Evolutionary conservation across 2,113 vertebrate species (phyloP).

Genomic region (Eudyptes chrysolophus): DNA sequence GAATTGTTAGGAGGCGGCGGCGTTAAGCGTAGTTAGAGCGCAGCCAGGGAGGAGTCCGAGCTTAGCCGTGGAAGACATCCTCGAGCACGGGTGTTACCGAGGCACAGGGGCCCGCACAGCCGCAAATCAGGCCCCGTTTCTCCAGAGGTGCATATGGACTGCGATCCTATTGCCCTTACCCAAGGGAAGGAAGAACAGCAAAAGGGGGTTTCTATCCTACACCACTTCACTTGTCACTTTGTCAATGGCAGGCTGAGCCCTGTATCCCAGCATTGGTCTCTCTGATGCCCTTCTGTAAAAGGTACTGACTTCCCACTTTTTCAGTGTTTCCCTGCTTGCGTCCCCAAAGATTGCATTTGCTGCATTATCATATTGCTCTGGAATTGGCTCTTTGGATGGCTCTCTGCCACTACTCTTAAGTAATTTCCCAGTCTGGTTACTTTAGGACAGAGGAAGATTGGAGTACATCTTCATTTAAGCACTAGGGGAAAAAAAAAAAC

Average conservation of each 20-base stretch:
- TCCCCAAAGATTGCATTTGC: accelerated
- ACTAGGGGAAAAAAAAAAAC: accelerated
- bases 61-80: accelerated
- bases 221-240: accelerated
- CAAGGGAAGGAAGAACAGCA: too few relatives aligned
- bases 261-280: accelerated
- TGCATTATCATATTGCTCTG: not conserved
- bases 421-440: not conserved
- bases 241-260: not conserved
- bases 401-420: accelerated
- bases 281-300: not conserved
- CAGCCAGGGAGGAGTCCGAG: too few relatives aligned
- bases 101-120: too few relatives aligned
- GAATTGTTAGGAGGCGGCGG: not conserved
- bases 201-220: accelerated
- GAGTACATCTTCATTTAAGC: not conserved
- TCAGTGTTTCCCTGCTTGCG: not conserved
- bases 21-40: accelerated
- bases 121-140: not conserved
- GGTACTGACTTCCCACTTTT: not conserved
- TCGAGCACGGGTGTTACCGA: accelerated
- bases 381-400: not conserved
- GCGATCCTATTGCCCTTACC: accelerated
- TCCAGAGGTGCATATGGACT: accelerated
- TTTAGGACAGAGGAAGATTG: not conserved